These are phyloP conservation scores for Lamproptera curius DNA, from an alignment of 2,888 invertebrate genomes.

Conservation along the genomic window DNA sequence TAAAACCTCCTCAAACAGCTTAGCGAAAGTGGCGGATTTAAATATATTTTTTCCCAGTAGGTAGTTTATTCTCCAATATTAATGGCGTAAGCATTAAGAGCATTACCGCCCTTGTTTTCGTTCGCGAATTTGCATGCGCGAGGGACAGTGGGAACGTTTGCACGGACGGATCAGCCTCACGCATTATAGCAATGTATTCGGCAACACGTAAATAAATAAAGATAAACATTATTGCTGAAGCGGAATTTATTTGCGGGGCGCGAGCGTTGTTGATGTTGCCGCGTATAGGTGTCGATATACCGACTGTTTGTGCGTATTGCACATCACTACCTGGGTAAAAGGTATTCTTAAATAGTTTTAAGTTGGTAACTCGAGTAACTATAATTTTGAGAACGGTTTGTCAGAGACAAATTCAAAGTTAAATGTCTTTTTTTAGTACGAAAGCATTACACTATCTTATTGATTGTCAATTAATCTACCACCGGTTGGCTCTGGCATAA, in stretches of 20 bases:
- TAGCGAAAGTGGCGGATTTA: slow-evolving; percentile 41
- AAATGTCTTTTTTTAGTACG: too few relatives aligned
- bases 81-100: slow-evolving; percentile 71
- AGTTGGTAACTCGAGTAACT: too few relatives aligned
- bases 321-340: too few relatives aligned
- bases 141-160: slow-evolving; percentile 46
- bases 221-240: slow-evolving; percentile 47
- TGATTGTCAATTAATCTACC: too few relatives aligned
- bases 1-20: slow-evolving; percentile 31
- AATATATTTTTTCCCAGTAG: slow-evolving; percentile 46
- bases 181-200: slow-evolving; percentile 66
- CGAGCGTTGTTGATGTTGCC: slow-evolving; percentile 17
- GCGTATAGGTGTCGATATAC: slow-evolving; percentile 18
- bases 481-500: too few relatives aligned
- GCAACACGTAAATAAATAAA: slow-evolving; percentile 74
- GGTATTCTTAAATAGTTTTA: too few relatives aligned
- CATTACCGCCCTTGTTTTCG: slow-evolving; percentile 73
- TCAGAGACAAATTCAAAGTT: too few relatives aligned
- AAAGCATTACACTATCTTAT: too few relatives aligned
- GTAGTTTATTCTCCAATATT: slow-evolving; percentile 73
- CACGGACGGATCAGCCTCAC: slow-evolving; percentile 54
- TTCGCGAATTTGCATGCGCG: slow-evolving; percentile 61
- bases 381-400: too few relatives aligned
- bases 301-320: not conserved
- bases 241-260: slow-evolving; percentile 24